Percentiles rank a stretch among this genome's conserved stretches.
phyloP scores from a whole-genome alignment of 2,888 invertebrate species.

The Arrhopalites spinosus region DNA sequence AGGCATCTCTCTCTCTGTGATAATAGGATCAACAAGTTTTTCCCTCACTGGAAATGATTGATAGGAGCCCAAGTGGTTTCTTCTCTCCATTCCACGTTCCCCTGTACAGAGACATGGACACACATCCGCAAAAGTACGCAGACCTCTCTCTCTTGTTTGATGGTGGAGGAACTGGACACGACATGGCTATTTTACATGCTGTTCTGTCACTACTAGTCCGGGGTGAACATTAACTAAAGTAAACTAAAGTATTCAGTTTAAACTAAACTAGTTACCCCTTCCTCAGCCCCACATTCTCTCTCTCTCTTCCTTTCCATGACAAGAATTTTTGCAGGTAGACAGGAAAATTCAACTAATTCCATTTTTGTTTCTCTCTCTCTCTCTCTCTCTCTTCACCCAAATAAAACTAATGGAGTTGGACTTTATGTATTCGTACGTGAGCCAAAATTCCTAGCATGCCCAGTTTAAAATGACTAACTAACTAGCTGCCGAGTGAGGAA shows the following conservation, averaged over 20 bases:
- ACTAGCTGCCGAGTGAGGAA: constrained; percentile 4
- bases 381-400: no score
- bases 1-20: no score
- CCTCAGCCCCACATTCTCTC: no score
- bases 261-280: neutral
- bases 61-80: constrained; percentile 38
- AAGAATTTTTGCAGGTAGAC: no score
- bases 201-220: neutral
- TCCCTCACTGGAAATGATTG: constrained; percentile 34
- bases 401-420: no score
- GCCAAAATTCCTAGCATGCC: neutral
- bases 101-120: neutral
- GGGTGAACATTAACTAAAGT: neutral
- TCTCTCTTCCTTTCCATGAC: no score
- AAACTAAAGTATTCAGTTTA: neutral
- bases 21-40: constrained; percentile 12
- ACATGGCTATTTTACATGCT: no score
- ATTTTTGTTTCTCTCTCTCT: no score
- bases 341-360: no score
- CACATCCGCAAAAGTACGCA: constrained; percentile 48
- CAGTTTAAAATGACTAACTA: neutral
- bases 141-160: constrained; percentile 35
- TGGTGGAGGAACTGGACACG: no score
- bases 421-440: no score
- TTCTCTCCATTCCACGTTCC: neutral